phyloP scores from a whole-genome alignment of 1,140 invertebrate species.

The Pectinophora gossypiella region DNA sequence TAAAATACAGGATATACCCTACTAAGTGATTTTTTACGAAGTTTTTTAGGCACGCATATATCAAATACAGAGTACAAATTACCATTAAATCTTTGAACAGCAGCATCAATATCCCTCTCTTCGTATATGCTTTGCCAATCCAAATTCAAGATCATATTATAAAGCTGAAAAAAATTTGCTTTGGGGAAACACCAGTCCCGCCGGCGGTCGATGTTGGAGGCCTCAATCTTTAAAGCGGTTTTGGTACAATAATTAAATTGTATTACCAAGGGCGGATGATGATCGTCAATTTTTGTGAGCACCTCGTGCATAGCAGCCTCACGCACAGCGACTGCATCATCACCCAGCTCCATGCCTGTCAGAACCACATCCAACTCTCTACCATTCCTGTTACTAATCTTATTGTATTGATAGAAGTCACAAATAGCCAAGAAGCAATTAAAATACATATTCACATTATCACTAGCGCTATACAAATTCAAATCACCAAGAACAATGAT shows the following conservation, averaged over 20 bases:
- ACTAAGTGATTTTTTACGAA: background rate
- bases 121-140: background rate
- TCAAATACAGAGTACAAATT: background rate
- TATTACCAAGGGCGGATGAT: conserved; percentile 5
- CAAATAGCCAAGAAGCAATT: background rate
- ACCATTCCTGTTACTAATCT: conserved; percentile 6
- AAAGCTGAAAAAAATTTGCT: background rate
- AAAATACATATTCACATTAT: background rate
- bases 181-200: conserved; percentile 1
- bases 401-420: conserved; percentile 6
- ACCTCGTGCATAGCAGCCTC: background rate
- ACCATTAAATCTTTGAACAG: background rate
- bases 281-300: background rate
- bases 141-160: background rate
- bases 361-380: conserved; percentile 8
- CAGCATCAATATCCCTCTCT: background rate
- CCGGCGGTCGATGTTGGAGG: background rate
- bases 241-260: background rate
- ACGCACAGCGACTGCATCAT: background rate
- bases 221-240: background rate
- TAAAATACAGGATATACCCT: conserved; percentile 4
- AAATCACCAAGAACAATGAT: conserved; percentile 3
- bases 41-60: conserved; percentile 6
- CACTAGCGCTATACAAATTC: conserved; percentile 7
- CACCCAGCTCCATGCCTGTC: conserved; percentile 1